A percentile compares a stretch with the other conserved stretches of the same genome.
phyloP scores from a whole-genome alignment of 2,797 vertebrate genomes.

The Poeciliopsis turneri region DNA sequence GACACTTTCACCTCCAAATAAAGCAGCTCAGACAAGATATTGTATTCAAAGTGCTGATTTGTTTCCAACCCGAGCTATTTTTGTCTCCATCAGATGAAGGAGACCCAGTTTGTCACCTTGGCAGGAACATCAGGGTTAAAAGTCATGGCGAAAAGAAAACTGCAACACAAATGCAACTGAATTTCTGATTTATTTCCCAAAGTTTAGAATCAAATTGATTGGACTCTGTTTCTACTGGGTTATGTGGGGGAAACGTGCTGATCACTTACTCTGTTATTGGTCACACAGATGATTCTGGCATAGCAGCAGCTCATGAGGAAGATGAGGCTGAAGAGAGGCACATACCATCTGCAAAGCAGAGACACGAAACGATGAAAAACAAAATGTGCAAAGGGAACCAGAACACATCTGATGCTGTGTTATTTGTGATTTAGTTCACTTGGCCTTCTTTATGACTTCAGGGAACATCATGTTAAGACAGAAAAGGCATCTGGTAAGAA shows the following conservation, averaged over 20 bases:
- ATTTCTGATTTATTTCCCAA: background rate
- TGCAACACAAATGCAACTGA: background rate
- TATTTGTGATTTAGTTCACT: background rate
- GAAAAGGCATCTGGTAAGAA: background rate
- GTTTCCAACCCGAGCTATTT: conserved; percentile 17
- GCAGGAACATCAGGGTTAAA: conserved; percentile 4
- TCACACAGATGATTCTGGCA: conserved; percentile 84
- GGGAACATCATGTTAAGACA: background rate
- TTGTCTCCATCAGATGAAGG: background rate
- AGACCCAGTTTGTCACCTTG: background rate
- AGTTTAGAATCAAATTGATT: conserved; percentile 40
- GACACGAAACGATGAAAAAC: conserved; percentile 15
- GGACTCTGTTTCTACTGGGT: conserved; percentile 31
- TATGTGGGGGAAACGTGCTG: background rate
- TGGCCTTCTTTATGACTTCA: conserved; percentile 4
- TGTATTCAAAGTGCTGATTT: background rate
- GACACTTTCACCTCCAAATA: background rate
- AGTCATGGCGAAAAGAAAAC: background rate
- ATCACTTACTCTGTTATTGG: conserved; percentile 81
- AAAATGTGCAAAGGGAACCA: conserved; percentile 16
- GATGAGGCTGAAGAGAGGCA: conserved; percentile 86
- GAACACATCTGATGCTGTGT: conserved; percentile 15
- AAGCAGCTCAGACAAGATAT: conserved; percentile 1
- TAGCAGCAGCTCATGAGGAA: conserved; percentile 87
- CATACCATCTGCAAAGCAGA: conserved; percentile 77